Percentiles rank a stretch among this genome's conserved stretches.
Conservation (phyloP, 2,888 invertebrate species). For the Anthrax anthrax region DNA sequence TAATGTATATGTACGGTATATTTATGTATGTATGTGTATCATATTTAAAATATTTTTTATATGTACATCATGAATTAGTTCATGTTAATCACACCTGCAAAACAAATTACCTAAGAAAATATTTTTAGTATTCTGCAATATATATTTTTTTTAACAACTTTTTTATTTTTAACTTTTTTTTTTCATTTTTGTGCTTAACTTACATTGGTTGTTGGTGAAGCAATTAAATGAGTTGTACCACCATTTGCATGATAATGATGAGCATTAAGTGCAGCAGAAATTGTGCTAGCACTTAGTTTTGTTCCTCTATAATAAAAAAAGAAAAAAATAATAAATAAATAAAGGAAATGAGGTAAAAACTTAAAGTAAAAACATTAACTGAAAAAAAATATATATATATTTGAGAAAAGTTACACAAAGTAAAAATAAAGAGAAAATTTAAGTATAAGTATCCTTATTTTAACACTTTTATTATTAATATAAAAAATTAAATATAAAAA, state of each 20-base stretch:
- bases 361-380: not conserved
- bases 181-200: conserved; percentile 7
- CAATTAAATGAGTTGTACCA: conserved; percentile 2
- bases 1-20: not conserved
- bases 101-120: not conserved
- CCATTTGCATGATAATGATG: conserved; percentile 20
- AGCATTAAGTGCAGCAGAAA: conserved; percentile 53
- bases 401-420: too few species aligned
- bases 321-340: conserved; percentile 1
- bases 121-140: too few species aligned
- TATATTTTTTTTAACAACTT: too few species aligned
- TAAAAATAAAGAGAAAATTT: too few species aligned
- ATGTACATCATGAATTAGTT: conserved; percentile 1
- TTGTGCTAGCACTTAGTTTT: conserved; percentile 56
- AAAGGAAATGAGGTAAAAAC: too few species aligned
- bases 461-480: too few species aligned
- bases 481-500: too few species aligned
- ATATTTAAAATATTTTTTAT: not conserved
- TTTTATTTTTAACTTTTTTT: too few species aligned
- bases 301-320: conserved; percentile 12
- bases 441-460: too few species aligned
- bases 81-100: conserved; percentile 8
- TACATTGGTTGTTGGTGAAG: conserved; percentile 9
- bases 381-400: too few species aligned
- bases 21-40: not conserved